Evolutionary conservation across 2,113 vertebrate genomes (phyloP), one percentile per base, ranked within the genome.

Genomic region (Syngnathoides biaculeatus): DNA sequence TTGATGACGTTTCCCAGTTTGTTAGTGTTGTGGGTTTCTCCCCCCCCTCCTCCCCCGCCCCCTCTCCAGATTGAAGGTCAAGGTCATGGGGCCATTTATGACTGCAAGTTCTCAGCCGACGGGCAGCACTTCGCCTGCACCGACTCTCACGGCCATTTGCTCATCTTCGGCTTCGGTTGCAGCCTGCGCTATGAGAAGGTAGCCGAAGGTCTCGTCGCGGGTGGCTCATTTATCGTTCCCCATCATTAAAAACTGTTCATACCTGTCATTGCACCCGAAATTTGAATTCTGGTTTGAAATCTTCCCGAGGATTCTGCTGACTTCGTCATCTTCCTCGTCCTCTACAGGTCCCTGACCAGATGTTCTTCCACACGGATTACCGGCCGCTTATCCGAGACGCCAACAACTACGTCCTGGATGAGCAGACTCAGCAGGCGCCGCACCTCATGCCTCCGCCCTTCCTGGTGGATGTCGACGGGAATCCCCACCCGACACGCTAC

Each of bases 291-390:
- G 20, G 40, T 63, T 56, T 38, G 4, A 67, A 50, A 14, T 19
- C 24, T 5, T 3, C 53, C 57, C 45, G 19, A 48, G 19, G 45
- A 48, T 48, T 8, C 45, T 2, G 45, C 14, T 17, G n/a, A n/a
- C n/a, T n/a, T n/a, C n/a, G n/a, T n/a, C n/a, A n/a, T n/a, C n/a
- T n/a, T n/a, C n/a, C n/a, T 64, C 1, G 15, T 74, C 50, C 43
- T 50, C 64, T 72, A 40, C 86, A 99, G 97, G 95, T 98, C 90
- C 96, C 95, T 66, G 96, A 99, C 86, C 97, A 99, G 90, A 98
- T 99, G 97, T 99, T 99, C 90, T 99, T 97, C 92, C 97, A 99
- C 80, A 98, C 97, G 47, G 97, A 99, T 90, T 99, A 95, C 88
- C 93, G 97, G n/a, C 97, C 97, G 3, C 91, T 99, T 68, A 99